Evolutionary conservation across 2,888 invertebrate species (phyloP).

Genomic region (Ormyrus labotus): DNA sequence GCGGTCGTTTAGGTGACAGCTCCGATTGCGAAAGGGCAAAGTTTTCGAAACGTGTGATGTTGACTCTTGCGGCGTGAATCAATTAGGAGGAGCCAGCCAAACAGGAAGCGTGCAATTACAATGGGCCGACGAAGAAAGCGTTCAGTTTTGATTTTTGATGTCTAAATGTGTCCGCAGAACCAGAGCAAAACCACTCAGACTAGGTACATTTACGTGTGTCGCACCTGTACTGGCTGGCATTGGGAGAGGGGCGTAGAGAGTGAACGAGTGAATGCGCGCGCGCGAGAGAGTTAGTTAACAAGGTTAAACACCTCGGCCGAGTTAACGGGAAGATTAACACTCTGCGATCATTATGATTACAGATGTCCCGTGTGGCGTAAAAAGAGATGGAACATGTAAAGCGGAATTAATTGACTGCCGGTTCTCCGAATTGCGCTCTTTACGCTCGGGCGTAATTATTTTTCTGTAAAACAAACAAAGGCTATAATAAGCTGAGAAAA

Average conservation of each 20-base stretch:
- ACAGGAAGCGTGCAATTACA: slow-evolving; percentile 21
- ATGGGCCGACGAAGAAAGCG: slow-evolving; percentile 44
- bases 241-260: slow-evolving; percentile 46
- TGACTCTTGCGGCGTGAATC: not conserved
- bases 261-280: slow-evolving; percentile 55
- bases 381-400: slow-evolving; percentile 49
- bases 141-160: slow-evolving; percentile 29
- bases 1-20: too few species aligned
- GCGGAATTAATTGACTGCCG: slow-evolving; percentile 53
- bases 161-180: slow-evolving; percentile 24
- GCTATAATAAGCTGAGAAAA: slow-evolving; percentile 38
- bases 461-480: slow-evolving; percentile 43
- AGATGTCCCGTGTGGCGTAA: slow-evolving; percentile 44
- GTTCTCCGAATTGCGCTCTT: slow-evolving; percentile 41
- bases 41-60: not conserved
- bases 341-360: slow-evolving; percentile 74
- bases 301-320: slow-evolving; percentile 75
- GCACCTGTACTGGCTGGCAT: slow-evolving; percentile 15
- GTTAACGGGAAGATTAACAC: slow-evolving; percentile 76
- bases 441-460: slow-evolving; percentile 31
- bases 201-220: slow-evolving; percentile 40
- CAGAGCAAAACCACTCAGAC: slow-evolving; percentile 52
- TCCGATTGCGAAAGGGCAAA: too few species aligned
- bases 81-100: not conserved
- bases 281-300: slow-evolving; percentile 70